These are phyloP conservation scores for Rhaphigaster nebulosa DNA, from an alignment of 2,888 invertebrate genomes.

Conservation along the genomic window DNA sequence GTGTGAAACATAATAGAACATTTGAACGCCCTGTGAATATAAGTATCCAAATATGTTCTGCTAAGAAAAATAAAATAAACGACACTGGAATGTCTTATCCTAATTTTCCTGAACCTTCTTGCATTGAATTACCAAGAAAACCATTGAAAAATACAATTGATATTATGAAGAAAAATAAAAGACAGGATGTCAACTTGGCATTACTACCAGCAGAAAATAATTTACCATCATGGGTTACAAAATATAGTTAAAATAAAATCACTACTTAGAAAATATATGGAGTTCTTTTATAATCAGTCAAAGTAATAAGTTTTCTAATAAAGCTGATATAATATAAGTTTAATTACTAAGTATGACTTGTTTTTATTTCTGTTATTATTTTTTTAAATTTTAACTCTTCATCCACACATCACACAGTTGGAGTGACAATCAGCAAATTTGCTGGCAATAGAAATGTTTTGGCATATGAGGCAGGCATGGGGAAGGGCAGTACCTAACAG, in stretches of 20 bases:
- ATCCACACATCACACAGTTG: no score
- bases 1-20: not conserved
- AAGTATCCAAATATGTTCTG: conserved; percentile 30
- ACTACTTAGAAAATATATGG: not conserved
- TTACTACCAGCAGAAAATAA: conserved; percentile 39
- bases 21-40: conserved; percentile 34
- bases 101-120: not conserved
- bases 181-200: not conserved
- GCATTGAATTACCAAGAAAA: not conserved
- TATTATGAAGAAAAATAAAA: conserved; percentile 14
- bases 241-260: conserved; percentile 10
- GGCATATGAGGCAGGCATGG: no score
- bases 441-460: no score
- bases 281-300: not conserved
- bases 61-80: conserved; percentile 25
- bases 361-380: no score
- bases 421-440: no score
- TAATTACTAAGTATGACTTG: no score
- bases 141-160: not conserved
- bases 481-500: no score
- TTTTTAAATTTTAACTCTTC: no score
- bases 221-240: conserved; percentile 15
- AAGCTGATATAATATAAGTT: not conserved
- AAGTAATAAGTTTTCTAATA: not conserved
- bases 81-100: not conserved